Base-by-base conservation (phyloP, 2,888 invertebrate genomes). In the Dryobota labecula region DNA sequence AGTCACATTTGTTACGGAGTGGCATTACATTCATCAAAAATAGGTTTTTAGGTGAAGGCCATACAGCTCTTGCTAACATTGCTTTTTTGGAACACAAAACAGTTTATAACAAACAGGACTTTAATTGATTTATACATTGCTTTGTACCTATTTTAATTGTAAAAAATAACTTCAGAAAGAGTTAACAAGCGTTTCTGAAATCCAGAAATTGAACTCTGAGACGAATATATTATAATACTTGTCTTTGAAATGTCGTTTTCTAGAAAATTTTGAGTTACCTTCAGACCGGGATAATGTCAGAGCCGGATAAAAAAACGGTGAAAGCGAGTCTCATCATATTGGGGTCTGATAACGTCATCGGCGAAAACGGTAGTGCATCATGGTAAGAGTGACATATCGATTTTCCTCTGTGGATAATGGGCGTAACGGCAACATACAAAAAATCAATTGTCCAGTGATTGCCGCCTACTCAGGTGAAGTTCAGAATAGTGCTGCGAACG, bases 11-110 rank as follows among this genome's bases (percentile, higher is more conserved):
- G 86, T 84, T 89, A 88, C 76, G 89, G 90, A 88, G 89, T 90
- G 90, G 90, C 87, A 90, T 89, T 76, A 91, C 90, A 90, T 88
- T 88, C 90, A 88, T 85, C 84, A 83, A 88, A 93, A 91, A 93
- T 92, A 88, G 91, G 93, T 92, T 92, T 93, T 87, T 88, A 86
- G 93, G 93, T 91, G 91, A 94, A 93, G 93, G 93, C 86, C 90
- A 86, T 69, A 78, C 80, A 80, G 78, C 73, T 74, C 70, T 79
- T 70, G 61, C 61, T 73, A 76, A 77, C 82, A 74, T 74, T 83
- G 36, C 62, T 70, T 64, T 83, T 74, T 81, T 78, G 58, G 71
- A 78, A 70, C 78, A 81, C 73, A 68, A 67, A 72, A 70, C 64
- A 58, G 30, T 75, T 80, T 47, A 64, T 67, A 75, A 43, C 47